Evolutionary conservation across 2,113 vertebrate genomes (phyloP).

Genomic region (Paramormyrops kingsleyae): DNA sequence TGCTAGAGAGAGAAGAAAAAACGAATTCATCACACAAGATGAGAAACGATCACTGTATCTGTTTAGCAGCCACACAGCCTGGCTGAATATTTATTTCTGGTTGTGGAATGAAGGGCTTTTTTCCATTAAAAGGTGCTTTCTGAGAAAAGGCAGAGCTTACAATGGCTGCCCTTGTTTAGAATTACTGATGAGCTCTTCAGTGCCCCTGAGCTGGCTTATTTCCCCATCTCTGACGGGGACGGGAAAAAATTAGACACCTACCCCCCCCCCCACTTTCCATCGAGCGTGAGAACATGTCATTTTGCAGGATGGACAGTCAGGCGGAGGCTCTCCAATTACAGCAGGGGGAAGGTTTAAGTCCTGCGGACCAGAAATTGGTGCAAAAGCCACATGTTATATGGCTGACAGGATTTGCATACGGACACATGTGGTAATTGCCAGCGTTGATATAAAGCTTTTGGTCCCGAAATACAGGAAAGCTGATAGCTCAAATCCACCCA

Average conservation of each 20-base stretch:
- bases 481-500: constrained; percentile 28
- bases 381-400: constrained; percentile 24
- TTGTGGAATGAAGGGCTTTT: constrained; percentile 11
- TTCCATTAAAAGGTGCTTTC: constrained; percentile 18
- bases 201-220: constrained; percentile 45
- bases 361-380: constrained; percentile 32
- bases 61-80: background rate
- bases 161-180: constrained; percentile 39
- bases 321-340: constrained; percentile 56
- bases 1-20: constrained; percentile 29
- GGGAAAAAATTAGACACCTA: constrained; percentile 22
- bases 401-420: constrained; percentile 51
- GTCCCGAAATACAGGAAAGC: background rate
- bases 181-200: constrained; percentile 45
- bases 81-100: constrained; percentile 20
- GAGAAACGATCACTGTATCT: constrained; percentile 20
- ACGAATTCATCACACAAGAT: background rate
- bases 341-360: constrained; percentile 40
- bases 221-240: constrained; percentile 34
- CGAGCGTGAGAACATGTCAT: constrained; percentile 56
- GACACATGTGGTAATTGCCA: constrained; percentile 36
- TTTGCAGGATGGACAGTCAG: constrained; percentile 55
- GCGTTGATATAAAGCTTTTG: constrained; percentile 25
- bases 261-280: constrained; percentile 38
- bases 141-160: background rate